Evolutionary conservation across 2,888 invertebrate species (phyloP).

Genomic region (Scaptodrosophila latifasciaeformis): DNA sequence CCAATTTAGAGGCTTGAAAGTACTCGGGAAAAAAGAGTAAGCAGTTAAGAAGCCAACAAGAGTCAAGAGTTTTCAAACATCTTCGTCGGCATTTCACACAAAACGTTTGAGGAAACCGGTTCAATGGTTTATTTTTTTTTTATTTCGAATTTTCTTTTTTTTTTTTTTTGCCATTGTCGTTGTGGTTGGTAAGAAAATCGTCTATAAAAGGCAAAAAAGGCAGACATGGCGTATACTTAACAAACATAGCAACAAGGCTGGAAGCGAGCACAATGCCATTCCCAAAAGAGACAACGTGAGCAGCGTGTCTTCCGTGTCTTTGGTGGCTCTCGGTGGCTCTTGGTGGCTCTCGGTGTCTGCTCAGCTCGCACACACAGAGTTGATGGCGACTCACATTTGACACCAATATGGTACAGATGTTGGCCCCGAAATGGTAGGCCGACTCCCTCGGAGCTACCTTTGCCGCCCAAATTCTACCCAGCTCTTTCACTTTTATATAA

Average conservation of each 20-base stretch:
- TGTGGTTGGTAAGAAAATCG: too few relatives aligned
- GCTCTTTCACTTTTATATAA: conserved; percentile 55
- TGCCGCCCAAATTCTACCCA: background rate
- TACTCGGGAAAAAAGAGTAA: too few relatives aligned
- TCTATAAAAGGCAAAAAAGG: conserved; percentile 47
- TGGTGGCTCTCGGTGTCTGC: too few relatives aligned
- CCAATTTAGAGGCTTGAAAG: too few relatives aligned
- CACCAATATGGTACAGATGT: conserved; percentile 50
- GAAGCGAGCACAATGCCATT: conserved; percentile 34
- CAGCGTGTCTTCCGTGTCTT: too few relatives aligned
- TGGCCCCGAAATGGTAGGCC: conserved; percentile 6
- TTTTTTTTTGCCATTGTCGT: conserved; percentile 14
- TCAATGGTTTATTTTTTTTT: too few relatives aligned
- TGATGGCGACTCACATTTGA: conserved; percentile 43
- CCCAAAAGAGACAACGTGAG: conserved; percentile 59
- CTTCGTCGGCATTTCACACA: conserved; percentile 51
- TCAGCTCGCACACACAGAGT: too few relatives aligned
- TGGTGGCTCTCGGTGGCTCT: too few relatives aligned
- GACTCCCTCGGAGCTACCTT: background rate
- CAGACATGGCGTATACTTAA: conserved; percentile 63
- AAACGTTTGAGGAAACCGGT: too few relatives aligned
- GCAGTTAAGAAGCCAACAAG: conserved; percentile 11
- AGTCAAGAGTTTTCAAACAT: conserved; percentile 30
- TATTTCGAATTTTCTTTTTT: conserved; percentile 4
- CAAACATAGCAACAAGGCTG: conserved; percentile 20